These are phyloP conservation scores for Hippocampus zosterae DNA, from an alignment of 2,113 vertebrate species.

Conservation along the genomic window DNA sequence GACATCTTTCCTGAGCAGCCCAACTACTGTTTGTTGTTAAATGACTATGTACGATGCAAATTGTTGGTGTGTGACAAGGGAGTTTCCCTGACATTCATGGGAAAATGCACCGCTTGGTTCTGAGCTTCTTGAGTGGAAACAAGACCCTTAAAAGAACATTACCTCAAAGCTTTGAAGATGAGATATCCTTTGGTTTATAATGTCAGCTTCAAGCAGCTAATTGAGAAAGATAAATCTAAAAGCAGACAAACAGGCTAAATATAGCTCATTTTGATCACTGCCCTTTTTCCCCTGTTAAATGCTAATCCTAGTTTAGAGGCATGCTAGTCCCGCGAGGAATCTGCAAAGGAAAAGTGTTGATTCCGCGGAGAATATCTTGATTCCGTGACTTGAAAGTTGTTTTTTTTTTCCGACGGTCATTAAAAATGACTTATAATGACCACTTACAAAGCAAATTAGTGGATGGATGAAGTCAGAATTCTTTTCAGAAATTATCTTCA, in stretches of 20 bases:
- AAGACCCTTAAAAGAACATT: no score
- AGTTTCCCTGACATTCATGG: background rate
- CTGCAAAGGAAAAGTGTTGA: no score
- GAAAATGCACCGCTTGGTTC: background rate
- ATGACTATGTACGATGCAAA: background rate
- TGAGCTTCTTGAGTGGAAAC: background rate
- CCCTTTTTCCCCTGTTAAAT: constrained; percentile 44
- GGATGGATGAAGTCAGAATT: no score
- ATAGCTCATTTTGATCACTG: constrained; percentile 32
- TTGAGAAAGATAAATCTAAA: background rate
- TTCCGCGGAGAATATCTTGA: no score
- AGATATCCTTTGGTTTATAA: background rate
- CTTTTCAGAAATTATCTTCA: no score
- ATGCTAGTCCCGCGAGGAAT: background rate
- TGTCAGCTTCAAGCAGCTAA: background rate
- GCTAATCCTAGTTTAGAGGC: constrained; percentile 50
- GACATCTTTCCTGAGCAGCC: background rate
- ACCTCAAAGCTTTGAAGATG: background rate
- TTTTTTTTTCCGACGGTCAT: no score
- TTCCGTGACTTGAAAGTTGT: no score
- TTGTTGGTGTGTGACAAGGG: background rate
- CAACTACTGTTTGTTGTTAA: background rate
- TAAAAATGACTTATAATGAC: no score
- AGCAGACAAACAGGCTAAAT: constrained; percentile 42
- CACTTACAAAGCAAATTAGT: no score